These are phyloP conservation scores for Pseudococcus longispinus DNA, from an alignment of 2,888 invertebrate genomes.

Conservation along the genomic window DNA sequence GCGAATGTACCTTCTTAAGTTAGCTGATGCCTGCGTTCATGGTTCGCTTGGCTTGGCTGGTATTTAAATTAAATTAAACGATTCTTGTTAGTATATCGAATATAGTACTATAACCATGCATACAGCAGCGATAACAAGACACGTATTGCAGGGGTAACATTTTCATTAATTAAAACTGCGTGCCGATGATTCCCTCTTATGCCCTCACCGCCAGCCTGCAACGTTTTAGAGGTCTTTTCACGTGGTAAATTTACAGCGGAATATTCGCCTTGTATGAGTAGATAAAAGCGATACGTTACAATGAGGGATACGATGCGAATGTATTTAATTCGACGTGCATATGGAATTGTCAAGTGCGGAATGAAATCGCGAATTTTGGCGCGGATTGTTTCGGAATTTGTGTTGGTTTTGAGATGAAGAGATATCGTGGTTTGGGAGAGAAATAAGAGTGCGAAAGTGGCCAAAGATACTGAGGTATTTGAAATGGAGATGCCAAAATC, in stretches of 20 bases:
- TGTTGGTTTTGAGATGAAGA: too few relatives aligned
- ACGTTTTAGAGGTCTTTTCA: not conserved
- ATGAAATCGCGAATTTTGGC: not conserved
- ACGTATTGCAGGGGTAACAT: conserved; percentile 1
- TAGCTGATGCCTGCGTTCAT: not conserved
- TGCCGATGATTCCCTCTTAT: not conserved
- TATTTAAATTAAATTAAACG: conserved; percentile 47
- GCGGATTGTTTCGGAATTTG: not conserved
- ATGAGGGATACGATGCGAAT: too few relatives aligned
- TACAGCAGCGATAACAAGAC: conserved; percentile 6
- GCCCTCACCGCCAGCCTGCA: not conserved
- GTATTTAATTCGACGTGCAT: not conserved
- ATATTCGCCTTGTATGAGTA: not conserved
- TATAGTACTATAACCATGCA: not conserved
- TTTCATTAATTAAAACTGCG: conserved; percentile 31
- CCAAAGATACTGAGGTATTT: too few relatives aligned
- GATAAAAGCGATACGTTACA: not conserved
- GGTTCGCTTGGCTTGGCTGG: not conserved
- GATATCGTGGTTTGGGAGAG: too few relatives aligned
- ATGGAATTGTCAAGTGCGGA: not conserved
- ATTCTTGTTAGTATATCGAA: conserved; percentile 18
- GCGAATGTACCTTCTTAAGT: not conserved
- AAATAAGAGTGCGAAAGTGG: too few relatives aligned
- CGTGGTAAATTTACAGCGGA: not conserved
- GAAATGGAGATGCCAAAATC: too few relatives aligned